Conservation (phyloP, 2,113 vertebrate genomes). For the Caracal caracal region DNA sequence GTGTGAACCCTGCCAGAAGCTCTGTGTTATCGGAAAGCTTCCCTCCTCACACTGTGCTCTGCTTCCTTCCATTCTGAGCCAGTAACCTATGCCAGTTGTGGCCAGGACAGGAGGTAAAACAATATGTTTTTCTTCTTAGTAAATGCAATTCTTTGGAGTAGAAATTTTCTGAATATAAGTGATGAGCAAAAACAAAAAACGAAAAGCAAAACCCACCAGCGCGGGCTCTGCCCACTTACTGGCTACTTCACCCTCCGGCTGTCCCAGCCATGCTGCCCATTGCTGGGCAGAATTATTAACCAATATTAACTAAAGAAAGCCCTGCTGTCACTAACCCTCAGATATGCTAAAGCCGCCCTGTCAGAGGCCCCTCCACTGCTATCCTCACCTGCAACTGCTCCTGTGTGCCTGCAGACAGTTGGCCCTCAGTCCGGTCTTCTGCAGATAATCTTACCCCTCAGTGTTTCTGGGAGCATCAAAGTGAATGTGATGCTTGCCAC, state of each 20-base stretch:
- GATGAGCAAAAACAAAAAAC: not conserved
- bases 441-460: not conserved
- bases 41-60: not conserved
- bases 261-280: not conserved
- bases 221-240: not conserved
- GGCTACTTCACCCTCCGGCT: not conserved
- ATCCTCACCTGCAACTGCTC: not conserved
- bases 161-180: not conserved
- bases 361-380: not conserved
- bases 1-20: not conserved
- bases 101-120: not conserved
- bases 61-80: not conserved
- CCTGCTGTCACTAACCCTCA: not conserved
- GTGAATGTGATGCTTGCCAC: not conserved
- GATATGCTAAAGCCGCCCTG: not conserved
- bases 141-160: not conserved
- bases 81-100: not conserved
- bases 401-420: accelerated
- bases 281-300: not conserved
- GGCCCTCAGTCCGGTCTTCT: not conserved
- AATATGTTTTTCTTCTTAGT: not conserved
- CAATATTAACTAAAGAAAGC: not conserved
- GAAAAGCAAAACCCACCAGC: not conserved
- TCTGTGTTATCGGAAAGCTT: not conserved
- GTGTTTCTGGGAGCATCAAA: not conserved